Base-by-base conservation (phyloP, 2,797 vertebrate species). In the Acanthurus tractus region DNA sequence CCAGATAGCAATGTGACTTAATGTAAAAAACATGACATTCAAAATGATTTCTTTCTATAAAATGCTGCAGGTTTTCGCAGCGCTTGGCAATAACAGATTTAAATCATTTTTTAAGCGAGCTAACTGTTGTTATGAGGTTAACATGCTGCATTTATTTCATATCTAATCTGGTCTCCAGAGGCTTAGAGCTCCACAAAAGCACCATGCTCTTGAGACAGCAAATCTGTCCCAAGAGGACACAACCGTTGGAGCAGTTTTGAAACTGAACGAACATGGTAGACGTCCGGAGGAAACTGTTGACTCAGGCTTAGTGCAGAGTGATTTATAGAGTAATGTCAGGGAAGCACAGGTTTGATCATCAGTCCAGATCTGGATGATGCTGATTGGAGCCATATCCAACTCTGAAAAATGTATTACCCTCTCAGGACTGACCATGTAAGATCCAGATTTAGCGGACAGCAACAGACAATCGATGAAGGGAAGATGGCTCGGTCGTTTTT, bases 211-310 rank as follows among this genome's bases (percentile, higher is more conserved):
- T 23, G 40, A 55, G 34, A 18, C 36, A 52, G 25, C 20, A 70
- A 70, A 56, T 72, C 53, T 63, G 36, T 52, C 36, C 23, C 11
- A 0, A 9, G 63, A 82, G 46, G 29, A 78, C 1, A 20, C 9
- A 8, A 36, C 53, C 49, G 59, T 18, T 63, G 22, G 13, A 71
- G 34, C 29, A 20, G 50, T 66, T 64, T 71, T 18, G 15, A 72
- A n/a, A 65, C 34, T 59, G 70, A 75, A 49, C 3, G 38, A 52
- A 74, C 62, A 23, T 17, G 1, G 54, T 45, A 70, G 67, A 62
- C 42, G 23, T 59, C 6, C 0, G 2, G 54, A 48, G 52, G 3
- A 77, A 84, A 79, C 38, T 78, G 76, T 48, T 77, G 83, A 88
- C 67, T 83, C 74, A 70, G 76, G 56, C 59, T 77, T 23, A 36